Evolutionary conservation across 2,113 vertebrate species (phyloP).

Genomic region (Pseudopipra pipra): DNA sequence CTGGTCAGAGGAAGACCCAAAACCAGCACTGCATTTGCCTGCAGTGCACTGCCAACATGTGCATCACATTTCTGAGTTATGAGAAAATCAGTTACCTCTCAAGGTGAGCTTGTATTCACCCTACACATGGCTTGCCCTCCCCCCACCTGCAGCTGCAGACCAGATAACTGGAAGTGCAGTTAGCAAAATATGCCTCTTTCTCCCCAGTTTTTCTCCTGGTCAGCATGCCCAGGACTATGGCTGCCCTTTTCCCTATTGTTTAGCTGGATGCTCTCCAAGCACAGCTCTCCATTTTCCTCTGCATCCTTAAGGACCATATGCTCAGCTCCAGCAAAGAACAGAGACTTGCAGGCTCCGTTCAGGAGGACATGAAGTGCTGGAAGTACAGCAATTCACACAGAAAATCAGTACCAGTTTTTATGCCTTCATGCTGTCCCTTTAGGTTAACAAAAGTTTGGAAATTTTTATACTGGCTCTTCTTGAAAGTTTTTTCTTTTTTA

Average conservation of each 20-base stretch:
- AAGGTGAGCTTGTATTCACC: background rate
- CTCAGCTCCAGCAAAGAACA: background rate
- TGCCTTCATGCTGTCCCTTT: background rate
- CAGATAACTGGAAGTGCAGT: background rate
- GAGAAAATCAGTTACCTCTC: background rate
- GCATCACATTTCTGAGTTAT: background rate
- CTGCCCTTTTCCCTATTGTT: background rate
- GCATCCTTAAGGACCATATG: background rate
- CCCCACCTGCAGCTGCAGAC: background rate
- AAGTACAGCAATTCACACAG: background rate
- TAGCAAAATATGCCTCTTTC: background rate
- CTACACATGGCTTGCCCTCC: background rate
- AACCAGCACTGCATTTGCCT: background rate
- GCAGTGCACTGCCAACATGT: background rate
- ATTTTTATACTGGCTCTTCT: background rate
- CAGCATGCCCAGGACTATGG: background rate
- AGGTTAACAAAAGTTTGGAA: background rate
- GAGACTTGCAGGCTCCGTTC: background rate
- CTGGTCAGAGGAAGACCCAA: accelerated
- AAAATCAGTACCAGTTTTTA: background rate
- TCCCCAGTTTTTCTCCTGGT: background rate
- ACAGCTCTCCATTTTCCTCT: background rate
- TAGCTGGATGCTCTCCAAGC: background rate
- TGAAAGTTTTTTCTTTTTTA: background rate
- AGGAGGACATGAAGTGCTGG: background rate